Conservation (phyloP, 1,140 invertebrate species). For the Hyposmocoma kahamanoa region DNA sequence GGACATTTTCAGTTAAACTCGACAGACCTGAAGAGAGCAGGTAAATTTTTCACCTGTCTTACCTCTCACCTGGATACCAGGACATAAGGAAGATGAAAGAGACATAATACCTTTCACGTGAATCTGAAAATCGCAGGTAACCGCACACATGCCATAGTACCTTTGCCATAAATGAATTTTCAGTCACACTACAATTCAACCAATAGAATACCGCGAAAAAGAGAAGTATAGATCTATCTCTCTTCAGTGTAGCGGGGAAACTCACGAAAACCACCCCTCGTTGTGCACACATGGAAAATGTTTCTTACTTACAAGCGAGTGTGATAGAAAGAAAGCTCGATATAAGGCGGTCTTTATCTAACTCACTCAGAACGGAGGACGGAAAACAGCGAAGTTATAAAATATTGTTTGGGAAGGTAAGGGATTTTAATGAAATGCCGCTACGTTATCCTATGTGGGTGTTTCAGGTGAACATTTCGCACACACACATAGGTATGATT, state of each 20-base stretch:
- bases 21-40: slow-evolving; percentile 21
- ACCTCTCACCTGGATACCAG: slow-evolving; percentile 54
- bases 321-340: neutral
- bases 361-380: no score
- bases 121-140: slow-evolving; percentile 22
- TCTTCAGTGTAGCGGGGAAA: neutral
- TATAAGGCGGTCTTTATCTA: no score
- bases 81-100: slow-evolving; percentile 33
- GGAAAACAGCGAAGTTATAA: no score
- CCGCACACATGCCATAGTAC: slow-evolving; percentile 13
- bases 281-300: neutral
- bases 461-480: no score
- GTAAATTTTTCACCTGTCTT: slow-evolving; percentile 59
- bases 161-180: neutral
- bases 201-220: neutral
- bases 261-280: neutral
- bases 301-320: neutral
- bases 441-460: no score
- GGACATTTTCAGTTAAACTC: no score
- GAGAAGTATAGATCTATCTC: neutral
- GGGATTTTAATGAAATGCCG: no score
- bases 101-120: slow-evolving; percentile 25
- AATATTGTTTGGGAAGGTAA: neutral
- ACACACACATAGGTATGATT: no score
- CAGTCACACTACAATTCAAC: neutral